Conservation (phyloP, 2,797 vertebrate species). For the Gallinago solitaria region DNA sequence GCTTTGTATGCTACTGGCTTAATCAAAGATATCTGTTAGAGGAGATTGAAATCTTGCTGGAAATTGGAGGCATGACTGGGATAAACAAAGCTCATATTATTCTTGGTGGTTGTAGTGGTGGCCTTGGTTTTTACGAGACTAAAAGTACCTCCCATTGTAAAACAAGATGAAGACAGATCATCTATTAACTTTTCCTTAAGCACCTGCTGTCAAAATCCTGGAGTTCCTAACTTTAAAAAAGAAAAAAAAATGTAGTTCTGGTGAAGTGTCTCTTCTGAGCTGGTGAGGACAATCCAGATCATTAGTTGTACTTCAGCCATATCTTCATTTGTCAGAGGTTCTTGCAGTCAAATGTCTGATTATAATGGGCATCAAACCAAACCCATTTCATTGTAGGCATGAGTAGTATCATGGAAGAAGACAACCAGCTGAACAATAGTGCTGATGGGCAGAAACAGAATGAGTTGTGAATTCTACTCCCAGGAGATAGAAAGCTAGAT, state of each 20-base stretch:
- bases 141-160: background rate
- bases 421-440: background rate
- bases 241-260: background rate
- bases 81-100: background rate
- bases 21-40: background rate
- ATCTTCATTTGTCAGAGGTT: background rate
- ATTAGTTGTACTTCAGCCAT: background rate
- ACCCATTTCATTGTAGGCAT: background rate
- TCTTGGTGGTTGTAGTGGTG: background rate
- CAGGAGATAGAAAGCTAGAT: background rate
- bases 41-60: background rate
- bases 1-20: background rate
- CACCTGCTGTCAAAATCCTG: background rate
- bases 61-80: background rate
- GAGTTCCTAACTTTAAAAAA: background rate
- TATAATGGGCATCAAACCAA: background rate
- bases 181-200: background rate
- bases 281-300: background rate
- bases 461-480: background rate
- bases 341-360: background rate
- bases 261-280: background rate
- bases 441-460: background rate
- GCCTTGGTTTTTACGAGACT: background rate
- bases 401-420: fast-evolving
- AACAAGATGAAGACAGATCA: background rate